phyloP scores from a whole-genome alignment of 2,113 vertebrate species.

The Puma concolor region DNA sequence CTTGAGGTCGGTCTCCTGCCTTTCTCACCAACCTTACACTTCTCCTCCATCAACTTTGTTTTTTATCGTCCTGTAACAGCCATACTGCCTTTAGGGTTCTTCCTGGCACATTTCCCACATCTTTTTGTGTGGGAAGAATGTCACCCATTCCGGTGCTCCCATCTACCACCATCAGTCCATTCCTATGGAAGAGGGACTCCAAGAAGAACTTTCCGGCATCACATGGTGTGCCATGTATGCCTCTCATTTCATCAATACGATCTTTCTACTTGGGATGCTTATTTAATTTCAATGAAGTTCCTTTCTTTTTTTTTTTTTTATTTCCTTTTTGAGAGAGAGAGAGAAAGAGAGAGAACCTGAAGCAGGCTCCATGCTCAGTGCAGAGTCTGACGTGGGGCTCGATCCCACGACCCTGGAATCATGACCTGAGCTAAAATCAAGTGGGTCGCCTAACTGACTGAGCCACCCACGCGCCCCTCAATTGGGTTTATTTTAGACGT shows the following conservation, averaged over 20 bases:
- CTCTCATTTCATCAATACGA: neutral
- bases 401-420: too few species aligned
- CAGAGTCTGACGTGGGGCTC: too few species aligned
- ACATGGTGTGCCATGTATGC: too few species aligned
- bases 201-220: neutral
- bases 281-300: neutral
- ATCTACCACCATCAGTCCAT: neutral
- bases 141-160: neutral
- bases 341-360: too few species aligned
- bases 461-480: neutral
- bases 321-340: too few species aligned
- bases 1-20: neutral
- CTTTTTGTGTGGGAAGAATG: neutral
- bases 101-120: neutral
- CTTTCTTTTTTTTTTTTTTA: neutral
- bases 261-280: neutral
- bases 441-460: too few species aligned
- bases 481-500: neutral
- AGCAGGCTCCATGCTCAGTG: too few species aligned
- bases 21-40: neutral
- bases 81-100: neutral
- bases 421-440: too few species aligned
- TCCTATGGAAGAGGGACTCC: neutral
- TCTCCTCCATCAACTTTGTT: neutral
- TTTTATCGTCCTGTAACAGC: neutral